Conservation (phyloP, 2,113 vertebrate genomes). For the Prietella phreatophila region DNA sequence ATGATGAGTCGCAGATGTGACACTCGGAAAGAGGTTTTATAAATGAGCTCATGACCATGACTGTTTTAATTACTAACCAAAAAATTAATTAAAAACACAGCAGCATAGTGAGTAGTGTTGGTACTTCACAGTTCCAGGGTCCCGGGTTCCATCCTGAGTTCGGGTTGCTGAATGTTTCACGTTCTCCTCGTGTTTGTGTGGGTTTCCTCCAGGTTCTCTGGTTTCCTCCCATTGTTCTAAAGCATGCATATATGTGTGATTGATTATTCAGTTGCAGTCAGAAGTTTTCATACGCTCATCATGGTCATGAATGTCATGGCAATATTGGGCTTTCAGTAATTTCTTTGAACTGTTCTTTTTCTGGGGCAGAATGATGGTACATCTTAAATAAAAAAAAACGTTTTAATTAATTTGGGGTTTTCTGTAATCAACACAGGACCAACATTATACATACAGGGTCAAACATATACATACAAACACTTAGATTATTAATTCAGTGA, state of each 20-base stretch:
- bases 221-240: neutral
- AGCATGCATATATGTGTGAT: neutral
- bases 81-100: neutral
- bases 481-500: too few species aligned
- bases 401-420: too few species aligned
- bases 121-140: neutral
- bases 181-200: neutral
- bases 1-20: constrained; percentile 1
- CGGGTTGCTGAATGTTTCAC: neutral
- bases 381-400: too few species aligned
- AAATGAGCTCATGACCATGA: neutral
- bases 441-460: too few species aligned
- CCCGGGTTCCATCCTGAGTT: neutral
- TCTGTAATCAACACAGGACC: too few species aligned
- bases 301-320: too few species aligned
- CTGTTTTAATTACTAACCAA: neutral
- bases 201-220: neutral
- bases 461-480: too few species aligned
- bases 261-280: neutral
- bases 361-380: too few species aligned
- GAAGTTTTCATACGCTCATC: too few species aligned
- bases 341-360: too few species aligned
- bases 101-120: neutral
- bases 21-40: neutral
- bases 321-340: too few species aligned